Evolutionary conservation across 1,140 invertebrate species (phyloP).

Genomic region (Cherax quadricarinatus): DNA sequence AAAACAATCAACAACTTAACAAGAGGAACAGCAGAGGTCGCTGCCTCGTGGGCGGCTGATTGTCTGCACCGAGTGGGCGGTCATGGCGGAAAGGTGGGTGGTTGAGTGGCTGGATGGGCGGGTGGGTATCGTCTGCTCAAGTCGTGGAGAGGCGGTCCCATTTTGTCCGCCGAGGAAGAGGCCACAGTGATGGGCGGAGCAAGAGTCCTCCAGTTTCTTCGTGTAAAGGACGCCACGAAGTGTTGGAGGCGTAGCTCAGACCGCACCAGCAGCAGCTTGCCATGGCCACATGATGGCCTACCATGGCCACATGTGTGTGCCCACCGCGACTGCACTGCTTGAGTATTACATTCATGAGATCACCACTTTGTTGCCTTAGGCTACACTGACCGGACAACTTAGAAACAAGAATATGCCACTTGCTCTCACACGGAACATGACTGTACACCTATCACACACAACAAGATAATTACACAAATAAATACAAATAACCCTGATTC

Average conservation of each 20-base stretch:
- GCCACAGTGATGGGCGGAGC: not conserved
- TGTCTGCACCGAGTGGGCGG: constrained; percentile 9
- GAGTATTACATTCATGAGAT: constrained; percentile 65
- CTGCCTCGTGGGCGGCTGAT: not conserved
- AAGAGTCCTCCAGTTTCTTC: not conserved
- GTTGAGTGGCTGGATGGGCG: not conserved
- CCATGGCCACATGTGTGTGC: not conserved
- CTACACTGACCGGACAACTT: constrained; percentile 49
- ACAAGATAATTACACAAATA: constrained; percentile 69
- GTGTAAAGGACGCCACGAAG: not conserved
- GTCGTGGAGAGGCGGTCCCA: not conserved
- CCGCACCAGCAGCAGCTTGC: not conserved
- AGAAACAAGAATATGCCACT: constrained; percentile 52
- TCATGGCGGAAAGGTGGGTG: not conserved
- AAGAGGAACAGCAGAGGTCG: not conserved
- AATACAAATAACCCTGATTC: constrained; percentile 69
- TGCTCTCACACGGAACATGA: constrained; percentile 49
- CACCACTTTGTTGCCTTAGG: constrained; percentile 56
- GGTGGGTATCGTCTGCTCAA: not conserved
- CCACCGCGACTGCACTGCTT: not conserved
- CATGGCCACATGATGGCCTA: not conserved
- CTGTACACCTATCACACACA: constrained; percentile 66
- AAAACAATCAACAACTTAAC: constrained; percentile 44
- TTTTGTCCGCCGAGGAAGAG: not conserved
- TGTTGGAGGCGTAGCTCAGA: not conserved